Evolutionary conservation across 2,113 vertebrate genomes (phyloP).

Genomic region (Neogale vison): DNA sequence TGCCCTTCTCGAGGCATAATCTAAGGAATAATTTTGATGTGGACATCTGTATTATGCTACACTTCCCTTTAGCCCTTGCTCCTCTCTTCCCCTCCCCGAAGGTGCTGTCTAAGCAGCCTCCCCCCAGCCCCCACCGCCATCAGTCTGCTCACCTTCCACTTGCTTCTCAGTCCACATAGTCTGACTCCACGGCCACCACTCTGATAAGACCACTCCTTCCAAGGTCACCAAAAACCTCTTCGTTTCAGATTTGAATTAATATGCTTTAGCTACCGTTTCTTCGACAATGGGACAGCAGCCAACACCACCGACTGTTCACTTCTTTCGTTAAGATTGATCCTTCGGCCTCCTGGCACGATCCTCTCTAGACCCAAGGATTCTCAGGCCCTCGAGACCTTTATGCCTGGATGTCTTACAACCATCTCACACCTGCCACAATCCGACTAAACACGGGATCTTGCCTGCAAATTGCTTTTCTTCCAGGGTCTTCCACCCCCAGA

Average conservation of each 20-base stretch:
- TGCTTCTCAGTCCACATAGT: neutral
- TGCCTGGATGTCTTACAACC: too few species aligned
- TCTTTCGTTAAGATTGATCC: neutral
- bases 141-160: neutral
- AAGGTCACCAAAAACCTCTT: neutral
- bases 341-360: neutral
- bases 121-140: fast-evolving
- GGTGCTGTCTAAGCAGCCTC: too few species aligned
- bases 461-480: neutral
- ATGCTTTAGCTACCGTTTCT: neutral
- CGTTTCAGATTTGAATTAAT: neutral
- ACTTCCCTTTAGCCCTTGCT: neutral
- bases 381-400: neutral
- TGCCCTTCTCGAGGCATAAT: neutral
- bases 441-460: neutral
- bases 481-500: neutral
- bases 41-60: neutral
- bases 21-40: neutral
- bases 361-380: neutral
- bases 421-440: neutral
- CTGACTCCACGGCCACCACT: neutral
- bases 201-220: neutral
- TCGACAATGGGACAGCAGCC: neutral
- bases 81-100: neutral
- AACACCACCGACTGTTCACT: neutral